Evolutionary conservation across 2,797 vertebrate genomes (phyloP), one percentile per base, ranked within the genome.

Genomic region (Sternotherus odoratus): DNA sequence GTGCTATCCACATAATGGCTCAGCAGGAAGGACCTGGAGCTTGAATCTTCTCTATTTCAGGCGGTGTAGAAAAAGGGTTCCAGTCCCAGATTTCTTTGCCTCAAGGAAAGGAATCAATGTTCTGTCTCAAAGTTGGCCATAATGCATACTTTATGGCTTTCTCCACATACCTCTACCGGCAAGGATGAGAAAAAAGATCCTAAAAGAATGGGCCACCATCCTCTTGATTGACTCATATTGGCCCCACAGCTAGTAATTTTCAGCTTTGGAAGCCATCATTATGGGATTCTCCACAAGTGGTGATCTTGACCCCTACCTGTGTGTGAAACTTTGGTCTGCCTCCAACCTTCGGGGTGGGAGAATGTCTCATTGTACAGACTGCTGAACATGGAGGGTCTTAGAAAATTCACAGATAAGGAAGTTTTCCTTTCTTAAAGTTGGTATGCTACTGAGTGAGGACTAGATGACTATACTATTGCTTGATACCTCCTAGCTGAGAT

Each of bases 381-480:
- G 8, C 69, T 50, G 78, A 12, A 57, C n/a, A 3, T 10, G 7
- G 15, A 36, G 26, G 2, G 24, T 77, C 46, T 11, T 63, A 28
- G 26, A 81, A 75, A 82, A n/a, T 83, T 80, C 60, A 60, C 39
- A 88, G 26, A 49, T 77, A 90, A 84, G 56, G 11, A 75, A 4
- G 9, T 60, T 87, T 91, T 51, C 17, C 21, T 86, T 23, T 88
- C 69, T 88, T 69, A 74, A 17, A 86, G 87, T 5, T 46, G 21
- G 12, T 4, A 5, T 6, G 82, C 46, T 30, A 74, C 54, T 69
- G 51, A 91, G 46, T 74, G 90, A 79, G 86, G 15, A 8, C 82
- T 56, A 1, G 1, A 0, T 15, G 51, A 53, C 53, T 77, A 0
- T 4, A 80, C 17, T 51, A 5, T 43, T 39, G 49, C 12, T 2